phyloP scores from a whole-genome alignment of 2,888 invertebrate genomes.

The Cabera pusaria region DNA sequence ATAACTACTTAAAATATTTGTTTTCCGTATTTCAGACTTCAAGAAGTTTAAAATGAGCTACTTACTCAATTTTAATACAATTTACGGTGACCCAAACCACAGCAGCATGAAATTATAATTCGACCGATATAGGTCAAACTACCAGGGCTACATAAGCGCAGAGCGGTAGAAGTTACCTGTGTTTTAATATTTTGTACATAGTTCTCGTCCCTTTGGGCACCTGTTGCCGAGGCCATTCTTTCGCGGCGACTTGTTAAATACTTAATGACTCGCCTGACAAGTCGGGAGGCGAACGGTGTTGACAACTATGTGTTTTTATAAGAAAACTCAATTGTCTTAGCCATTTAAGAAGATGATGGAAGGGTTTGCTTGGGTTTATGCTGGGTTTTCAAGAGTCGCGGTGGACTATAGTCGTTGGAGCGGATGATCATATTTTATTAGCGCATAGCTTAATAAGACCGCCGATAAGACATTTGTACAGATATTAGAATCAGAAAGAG shows the following conservation, averaged over 20 bases:
- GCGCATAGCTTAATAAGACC: too few species aligned
- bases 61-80: too few species aligned
- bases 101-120: too few species aligned
- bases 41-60: too few species aligned
- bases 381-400: too few species aligned
- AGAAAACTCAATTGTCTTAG: constrained; percentile 10
- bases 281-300: constrained; percentile 10
- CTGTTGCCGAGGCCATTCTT: constrained; percentile 47
- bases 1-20: too few species aligned
- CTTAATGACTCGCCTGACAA: constrained; percentile 34
- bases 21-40: too few species aligned
- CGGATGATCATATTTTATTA: too few species aligned
- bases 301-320: constrained; percentile 17
- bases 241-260: constrained; percentile 49
- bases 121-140: constrained; percentile 26
- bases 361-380: constrained; percentile 11
- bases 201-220: constrained; percentile 38
- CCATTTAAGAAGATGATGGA: constrained; percentile 7
- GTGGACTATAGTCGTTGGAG: too few species aligned
- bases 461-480: too few species aligned
- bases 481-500: too few species aligned
- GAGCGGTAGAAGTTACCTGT: constrained; percentile 28
- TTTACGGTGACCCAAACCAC: too few species aligned
- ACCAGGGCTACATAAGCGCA: constrained; percentile 24
- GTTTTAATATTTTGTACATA: constrained; percentile 43